Evolutionary conservation across 2,888 invertebrate genomes (phyloP), one percentile per base, ranked within the genome.

Genomic region (Tetragonisca angustula): DNA sequence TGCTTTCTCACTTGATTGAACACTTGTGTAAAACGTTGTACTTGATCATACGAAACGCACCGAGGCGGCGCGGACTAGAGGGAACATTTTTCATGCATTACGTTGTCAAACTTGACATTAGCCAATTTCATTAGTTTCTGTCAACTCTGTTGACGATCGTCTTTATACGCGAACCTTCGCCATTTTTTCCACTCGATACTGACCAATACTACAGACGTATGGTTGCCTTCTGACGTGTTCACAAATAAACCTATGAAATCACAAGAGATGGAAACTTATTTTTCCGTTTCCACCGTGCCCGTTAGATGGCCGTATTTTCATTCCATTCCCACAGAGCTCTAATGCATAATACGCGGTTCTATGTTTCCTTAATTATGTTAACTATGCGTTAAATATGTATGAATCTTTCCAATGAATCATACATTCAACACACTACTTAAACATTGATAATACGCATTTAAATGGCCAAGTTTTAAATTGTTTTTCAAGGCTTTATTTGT

Each of bases 81-180:
- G 74, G 74, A 82, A 88, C 89, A 90, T 90, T 83, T 82, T 85
- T 79, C 82, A 62, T 81, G 73, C 77, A 83, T 87, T 74, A 84
- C 75, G 80, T 86, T 79, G 76, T 87, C 73, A 85, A 65, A 70
- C 81, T 85, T 87, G 90, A 90, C 91, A 90, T 88, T 89, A 87
- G 90, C 86, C 75, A 85, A 79, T 83, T 85, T 85, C 89, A 83
- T 72, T 36, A 84, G 54, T 77, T 72, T 67, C 79, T 86, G 86
- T 87, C 87, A 84, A 87, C 84, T 79, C 76, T 80, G 86, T 86
- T 87, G 89, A 89, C 89, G 83, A 86, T 86, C 81, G 79, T 68
- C 69, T 78, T 88, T 79, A 87, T 69, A 84, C 86, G 81, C 84
- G 76, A 76, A 89, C 86, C 84, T 87, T 88, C 91, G 91, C 91